phyloP scores from a whole-genome alignment of 2,113 vertebrate genomes.

The rabbit (Oryctolagus cuniculus) region mOryCun1.1 NC_091440.1:111749501-111750000 shows the following conservation, averaged over 20 bases:
- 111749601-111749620: not conserved
- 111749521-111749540: slow-evolving; percentile 51
- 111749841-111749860: slow-evolving; percentile 32
- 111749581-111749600: slow-evolving; percentile 22
- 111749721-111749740: not conserved
- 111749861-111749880: not conserved
- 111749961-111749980: accelerated
- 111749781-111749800: slow-evolving; percentile 30
- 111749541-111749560: slow-evolving; percentile 12
- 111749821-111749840: slow-evolving; percentile 54
- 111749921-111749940: not conserved
- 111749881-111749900: not conserved
- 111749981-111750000: not conserved
- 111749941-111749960: not conserved
- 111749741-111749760: not conserved
- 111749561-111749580: slow-evolving; percentile 62
- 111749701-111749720: not conserved
- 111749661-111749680: not conserved
- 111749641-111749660: accelerated
- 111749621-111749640: not conserved
- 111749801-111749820: not conserved
- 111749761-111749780: slow-evolving; percentile 51
- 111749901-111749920: not conserved
- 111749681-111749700: not conserved
- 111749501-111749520: slow-evolving; percentile 71